Base-by-base conservation (phyloP, 1,140 invertebrate species). In the Trichonephila clavata region DNA sequence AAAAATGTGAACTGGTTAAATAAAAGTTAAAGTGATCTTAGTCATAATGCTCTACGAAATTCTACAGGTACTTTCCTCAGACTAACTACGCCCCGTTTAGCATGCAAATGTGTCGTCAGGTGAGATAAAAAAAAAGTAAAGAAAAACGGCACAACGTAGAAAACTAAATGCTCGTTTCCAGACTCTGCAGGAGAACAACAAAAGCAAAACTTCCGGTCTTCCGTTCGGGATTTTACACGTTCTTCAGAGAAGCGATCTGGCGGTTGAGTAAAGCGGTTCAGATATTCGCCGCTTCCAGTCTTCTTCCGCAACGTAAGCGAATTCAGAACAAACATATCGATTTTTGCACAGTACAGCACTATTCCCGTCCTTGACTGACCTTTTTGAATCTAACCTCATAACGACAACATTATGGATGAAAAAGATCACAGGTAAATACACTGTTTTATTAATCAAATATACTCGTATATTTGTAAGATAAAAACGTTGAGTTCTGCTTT, bases 351-450 rank as follows among this genome's bases (percentile, higher is more conserved):
- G 21, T 59, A 21, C 81, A 6, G 50, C 13, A 57, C 2, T 57
- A 57, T n/a, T 50, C 43, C 27, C 43, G 81, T 83, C 81, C 81
- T 83, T 83, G 81, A 59, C 81, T 83, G 81, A 83, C 81, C 81
- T 83, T 59, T 83, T 59, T 50, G 39, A 43, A 50, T 83, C 50
- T 20, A 10, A 43, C 81, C 57, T 57, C 27, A 39, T 5, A 5
- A 27, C 16, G 32, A 83, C 10, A 24, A 39, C 8, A 77, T 13
- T 21, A 59, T 57, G 43, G 43, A 83, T n/a, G 81, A 83, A 83
- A 21, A 59, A 59, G 50, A 83, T 10, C n/a, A 50, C 81, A 83
- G 81, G 81, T 83, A 83, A 83, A 20, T 57, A 32, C 10, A 20
- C 20, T 16, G 21, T 83, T 83, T 83, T 50, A 24, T 50, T 21